Evolutionary conservation across 1,140 invertebrate genomes (phyloP).

Genomic region (Drosophila murphyi): DNA sequence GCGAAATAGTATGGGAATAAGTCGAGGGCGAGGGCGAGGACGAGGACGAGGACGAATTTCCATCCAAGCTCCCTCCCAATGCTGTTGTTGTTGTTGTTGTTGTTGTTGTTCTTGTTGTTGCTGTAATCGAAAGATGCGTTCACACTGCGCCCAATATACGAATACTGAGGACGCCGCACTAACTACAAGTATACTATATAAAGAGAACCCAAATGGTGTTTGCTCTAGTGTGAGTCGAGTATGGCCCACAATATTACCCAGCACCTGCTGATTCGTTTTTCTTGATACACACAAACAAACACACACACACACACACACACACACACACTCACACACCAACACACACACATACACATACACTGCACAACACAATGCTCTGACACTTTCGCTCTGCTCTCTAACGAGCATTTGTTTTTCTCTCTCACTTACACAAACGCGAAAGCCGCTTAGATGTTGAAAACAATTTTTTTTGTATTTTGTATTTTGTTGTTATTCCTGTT

Average conservation of each 20-base stretch:
- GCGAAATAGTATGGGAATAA: background rate
- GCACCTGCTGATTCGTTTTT: constrained; percentile 73
- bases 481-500: constrained; percentile 4
- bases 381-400: constrained; percentile 44
- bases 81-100: constrained; percentile 34
- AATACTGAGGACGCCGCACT: constrained; percentile 30
- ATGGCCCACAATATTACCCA: constrained; percentile 69
- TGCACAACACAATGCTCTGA: constrained; percentile 21
- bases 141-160: constrained; percentile 57
- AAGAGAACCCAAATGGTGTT: constrained; percentile 47
- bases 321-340: constrained; percentile 15
- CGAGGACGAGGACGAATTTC: constrained; percentile 14
- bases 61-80: background rate
- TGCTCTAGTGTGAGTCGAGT: constrained; percentile 9
- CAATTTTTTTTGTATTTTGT: background rate
- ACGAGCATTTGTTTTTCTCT: constrained; percentile 11
- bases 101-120: constrained; percentile 51
- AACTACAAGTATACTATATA: constrained; percentile 32
- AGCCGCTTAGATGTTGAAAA: constrained; percentile 5
- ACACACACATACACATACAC: constrained; percentile 3
- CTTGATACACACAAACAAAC: constrained; percentile 51
- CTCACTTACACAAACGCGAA: constrained; percentile 22
- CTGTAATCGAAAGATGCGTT: constrained; percentile 81
- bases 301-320: constrained; percentile 22
- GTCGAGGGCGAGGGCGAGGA: constrained; percentile 24